These are phyloP conservation scores for Agrotis segetum DNA, from an alignment of 2,888 invertebrate species.

Conservation along the genomic window DNA sequence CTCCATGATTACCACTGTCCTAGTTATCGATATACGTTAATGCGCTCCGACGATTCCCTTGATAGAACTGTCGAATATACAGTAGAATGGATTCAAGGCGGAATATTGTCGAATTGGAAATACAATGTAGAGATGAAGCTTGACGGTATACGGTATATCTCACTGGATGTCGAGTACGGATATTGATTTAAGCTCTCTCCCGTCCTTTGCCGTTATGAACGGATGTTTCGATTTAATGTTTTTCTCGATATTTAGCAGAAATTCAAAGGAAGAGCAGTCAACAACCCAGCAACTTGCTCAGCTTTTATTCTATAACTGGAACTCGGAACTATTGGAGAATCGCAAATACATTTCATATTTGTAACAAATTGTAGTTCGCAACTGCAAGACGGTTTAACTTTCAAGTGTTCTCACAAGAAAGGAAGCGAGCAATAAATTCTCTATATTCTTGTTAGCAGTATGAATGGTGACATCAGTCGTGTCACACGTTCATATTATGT, in stretches of 20 bases:
- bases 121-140: slow-evolving; percentile 10
- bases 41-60: slow-evolving; percentile 63
- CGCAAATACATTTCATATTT: slow-evolving; percentile 44
- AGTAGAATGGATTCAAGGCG: slow-evolving; percentile 29
- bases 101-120: slow-evolving; percentile 9
- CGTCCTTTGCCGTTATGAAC: slow-evolving; percentile 7
- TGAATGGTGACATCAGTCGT: slow-evolving; percentile 58
- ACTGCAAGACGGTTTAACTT: slow-evolving; percentile 46
- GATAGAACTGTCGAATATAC: slow-evolving; percentile 56
- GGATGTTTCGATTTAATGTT: slow-evolving; percentile 24
- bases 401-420: slow-evolving; percentile 49
- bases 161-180: slow-evolving; percentile 5
- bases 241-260: slow-evolving; percentile 7
- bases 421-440: slow-evolving; percentile 57
- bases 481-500: slow-evolving; percentile 55
- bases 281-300: slow-evolving; percentile 8
- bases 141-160: slow-evolving; percentile 7
- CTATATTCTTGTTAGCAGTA: slow-evolving; percentile 55
- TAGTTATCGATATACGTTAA: slow-evolving; percentile 63
- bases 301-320: slow-evolving; percentile 17
- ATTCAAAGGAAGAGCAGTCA: background rate
- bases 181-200: slow-evolving; percentile 31
- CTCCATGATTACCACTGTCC: slow-evolving; percentile 63
- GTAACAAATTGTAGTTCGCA: slow-evolving; percentile 47
- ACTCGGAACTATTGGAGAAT: slow-evolving; percentile 45